Evolutionary conservation across 2,888 invertebrate species (phyloP), one percentile per base, ranked within the genome.

Genomic region (Orgyia antiqua): DNA sequence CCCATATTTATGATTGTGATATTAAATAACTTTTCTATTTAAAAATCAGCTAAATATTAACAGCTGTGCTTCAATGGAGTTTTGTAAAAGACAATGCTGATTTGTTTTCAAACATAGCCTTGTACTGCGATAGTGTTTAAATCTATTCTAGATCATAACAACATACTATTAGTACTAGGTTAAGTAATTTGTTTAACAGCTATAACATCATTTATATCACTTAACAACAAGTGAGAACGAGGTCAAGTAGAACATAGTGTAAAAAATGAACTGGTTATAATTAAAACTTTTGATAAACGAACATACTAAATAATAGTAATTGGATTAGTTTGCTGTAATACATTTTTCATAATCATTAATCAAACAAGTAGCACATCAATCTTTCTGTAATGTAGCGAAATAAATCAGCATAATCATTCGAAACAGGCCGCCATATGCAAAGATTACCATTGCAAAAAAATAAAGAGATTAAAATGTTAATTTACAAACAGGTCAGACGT

Each of bases 391-490:
- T n/a, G n/a, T n/a, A n/a, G n/a, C n/a, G n/a, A n/a, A n/a, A 19
- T 19, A 19, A 20, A 20, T 20, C 20, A 20, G 9, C n/a, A 4
- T n/a, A 2, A 20, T n/a, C n/a, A 19, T 20, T 20, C 2, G 8
- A 4, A 23, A 11, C 10, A 23, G 11, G 2, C 7, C 11, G 2
- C 11, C 12, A 11, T 11, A 11, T 7, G 2, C 1, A 19, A 35
- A 27, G 20, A 24, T 15, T 10, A 21, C 17, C 31, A 24, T 27
- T 19, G 25, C 28, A 31, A 29, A 35, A 33, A 29, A 35, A 51
- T 51, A 47, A 44, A 40, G 25, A 24, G 30, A 45, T 45, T 40
- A 36, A 36, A 52, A 29, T 21, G 12, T 8, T 32, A 41, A 45
- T 48, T 48, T 43, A 48, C 32, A 27, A 32, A 13, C 26, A 35